Percentiles rank a stretch among this genome's conserved stretches.
phyloP scores from a whole-genome alignment of 2,797 vertebrate genomes.

The Melopsittacus undulatus region DNA sequence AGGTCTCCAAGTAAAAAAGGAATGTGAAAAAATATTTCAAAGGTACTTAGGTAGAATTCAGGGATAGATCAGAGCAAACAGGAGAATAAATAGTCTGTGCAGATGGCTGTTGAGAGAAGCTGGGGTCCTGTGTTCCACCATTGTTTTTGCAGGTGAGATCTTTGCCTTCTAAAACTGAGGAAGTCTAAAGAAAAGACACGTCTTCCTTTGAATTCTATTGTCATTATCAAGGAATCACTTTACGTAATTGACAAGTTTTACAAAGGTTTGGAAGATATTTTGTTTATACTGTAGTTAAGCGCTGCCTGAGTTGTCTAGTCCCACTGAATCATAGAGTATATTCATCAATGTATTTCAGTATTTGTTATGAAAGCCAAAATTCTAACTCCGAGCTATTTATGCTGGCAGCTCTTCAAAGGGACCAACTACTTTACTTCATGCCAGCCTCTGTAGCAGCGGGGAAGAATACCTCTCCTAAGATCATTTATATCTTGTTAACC shows the following conservation, averaged over 20 bases:
- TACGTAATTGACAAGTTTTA: slow-evolving; percentile 45
- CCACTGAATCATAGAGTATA: slow-evolving; percentile 27
- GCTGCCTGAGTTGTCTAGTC: slow-evolving; percentile 39
- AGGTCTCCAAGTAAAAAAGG: not conserved
- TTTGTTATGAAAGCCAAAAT: slow-evolving; percentile 69
- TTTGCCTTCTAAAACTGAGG: slow-evolving; percentile 9
- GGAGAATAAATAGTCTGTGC: not conserved
- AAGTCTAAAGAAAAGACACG: slow-evolving; percentile 23
- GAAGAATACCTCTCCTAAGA: slow-evolving; percentile 63
- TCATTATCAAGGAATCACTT: slow-evolving; percentile 13
- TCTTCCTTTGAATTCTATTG: slow-evolving; percentile 43
- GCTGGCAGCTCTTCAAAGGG: slow-evolving; percentile 69
- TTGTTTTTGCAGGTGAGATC: slow-evolving; percentile 61
- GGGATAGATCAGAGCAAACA: not conserved
- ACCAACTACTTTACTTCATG: slow-evolving; percentile 51
- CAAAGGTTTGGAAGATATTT: slow-evolving; percentile 41
- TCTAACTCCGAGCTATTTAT: slow-evolving; percentile 69
- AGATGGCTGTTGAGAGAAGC: not conserved
- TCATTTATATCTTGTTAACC: slow-evolving; percentile 64
- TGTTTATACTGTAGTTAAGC: slow-evolving; percentile 57
- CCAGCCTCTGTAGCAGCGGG: slow-evolving; percentile 58
- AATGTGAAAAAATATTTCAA: not conserved
- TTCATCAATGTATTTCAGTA: slow-evolving; percentile 62
- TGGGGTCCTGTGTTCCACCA: not conserved
- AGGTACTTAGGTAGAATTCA: not conserved